Evolutionary conservation across 2,888 invertebrate genomes (phyloP).

Genomic region (Tubulanus polymorphus): DNA sequence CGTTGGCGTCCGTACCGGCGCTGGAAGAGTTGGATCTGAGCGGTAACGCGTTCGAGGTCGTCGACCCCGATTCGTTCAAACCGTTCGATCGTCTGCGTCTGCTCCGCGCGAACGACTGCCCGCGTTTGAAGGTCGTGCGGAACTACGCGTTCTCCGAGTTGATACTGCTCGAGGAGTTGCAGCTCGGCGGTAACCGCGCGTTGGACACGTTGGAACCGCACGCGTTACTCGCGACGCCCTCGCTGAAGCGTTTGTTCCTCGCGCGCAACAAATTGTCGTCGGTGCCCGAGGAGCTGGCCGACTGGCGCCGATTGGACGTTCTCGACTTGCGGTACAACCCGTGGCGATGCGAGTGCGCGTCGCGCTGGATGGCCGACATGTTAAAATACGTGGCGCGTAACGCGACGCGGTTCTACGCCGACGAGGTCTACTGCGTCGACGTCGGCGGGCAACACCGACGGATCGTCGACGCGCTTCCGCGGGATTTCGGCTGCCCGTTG

Average conservation of each 20-base stretch:
- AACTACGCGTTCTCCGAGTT: background rate
- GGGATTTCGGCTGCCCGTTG: background rate
- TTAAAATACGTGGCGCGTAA: background rate
- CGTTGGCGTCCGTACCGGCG: background rate
- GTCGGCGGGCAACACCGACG: background rate
- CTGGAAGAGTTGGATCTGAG: background rate
- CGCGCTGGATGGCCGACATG: background rate
- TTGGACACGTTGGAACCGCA: background rate
- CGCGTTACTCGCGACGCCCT: background rate
- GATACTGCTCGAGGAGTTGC: background rate
- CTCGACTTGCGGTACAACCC: background rate
- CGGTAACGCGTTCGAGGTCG: background rate
- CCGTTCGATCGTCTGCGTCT: background rate
- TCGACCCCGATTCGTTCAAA: background rate
- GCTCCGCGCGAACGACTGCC: background rate
- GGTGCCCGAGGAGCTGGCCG: background rate
- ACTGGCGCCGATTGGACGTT: background rate
- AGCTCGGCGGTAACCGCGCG: background rate
- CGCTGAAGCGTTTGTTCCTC: background rate
- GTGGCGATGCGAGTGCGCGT: background rate
- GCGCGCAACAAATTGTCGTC: background rate
- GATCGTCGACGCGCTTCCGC: background rate
- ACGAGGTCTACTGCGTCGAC: background rate
- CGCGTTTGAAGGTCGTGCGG: background rate
- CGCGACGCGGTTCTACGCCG: background rate